Evolutionary conservation across 2,113 vertebrate species (phyloP), one percentile per base, ranked within the genome.

Genomic region (Tyrannus savana): DNA sequence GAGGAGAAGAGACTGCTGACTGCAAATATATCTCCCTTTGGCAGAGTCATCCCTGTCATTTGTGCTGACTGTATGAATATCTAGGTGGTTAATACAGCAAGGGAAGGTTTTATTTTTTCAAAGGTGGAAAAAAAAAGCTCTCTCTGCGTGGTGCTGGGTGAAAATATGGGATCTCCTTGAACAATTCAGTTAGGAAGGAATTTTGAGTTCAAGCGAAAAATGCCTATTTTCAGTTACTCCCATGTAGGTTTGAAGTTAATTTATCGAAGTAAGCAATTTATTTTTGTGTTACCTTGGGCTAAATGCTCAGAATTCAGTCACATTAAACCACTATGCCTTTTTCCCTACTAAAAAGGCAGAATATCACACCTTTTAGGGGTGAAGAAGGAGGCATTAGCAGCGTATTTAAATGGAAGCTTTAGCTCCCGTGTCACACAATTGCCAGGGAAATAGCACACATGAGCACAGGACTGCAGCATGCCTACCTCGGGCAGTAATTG

Each of bases 1-100:
- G 72, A 95, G 62, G 37, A 62, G 50, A 41, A 80, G 35, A 94
- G 79, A 90, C 8, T 93, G 79, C 85, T 96, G 92, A 87, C 92
- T 88, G 56, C 55, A 96, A 83, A 88, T 37, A 10, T 22, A 56
- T 63, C 56, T 87, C 47, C 19, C 22, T 90, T 74, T 63, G 39
- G 50, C 90, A 93, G 71, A 94, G 50, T 62, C 71, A 59, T 83
- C 42, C 50, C 55, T 74, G 72, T 41, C 83, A 90, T 86, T 95
- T 88, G 68, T 88, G 90, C 92, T 90, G 93, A 91, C 75, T 2
- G 0, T 49, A 74, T 84, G 82, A 92, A 93, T 92, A 88, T 55
- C 33, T 60, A 39, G 63, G 44, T 47, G 53, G 77, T 50, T 73
- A 75, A 94, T 58, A 66, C 3, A 62, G 42, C 7, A 47, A 59